Base-by-base conservation (phyloP, 2,113 vertebrate genomes). In the Trinectes maculatus region DNA sequence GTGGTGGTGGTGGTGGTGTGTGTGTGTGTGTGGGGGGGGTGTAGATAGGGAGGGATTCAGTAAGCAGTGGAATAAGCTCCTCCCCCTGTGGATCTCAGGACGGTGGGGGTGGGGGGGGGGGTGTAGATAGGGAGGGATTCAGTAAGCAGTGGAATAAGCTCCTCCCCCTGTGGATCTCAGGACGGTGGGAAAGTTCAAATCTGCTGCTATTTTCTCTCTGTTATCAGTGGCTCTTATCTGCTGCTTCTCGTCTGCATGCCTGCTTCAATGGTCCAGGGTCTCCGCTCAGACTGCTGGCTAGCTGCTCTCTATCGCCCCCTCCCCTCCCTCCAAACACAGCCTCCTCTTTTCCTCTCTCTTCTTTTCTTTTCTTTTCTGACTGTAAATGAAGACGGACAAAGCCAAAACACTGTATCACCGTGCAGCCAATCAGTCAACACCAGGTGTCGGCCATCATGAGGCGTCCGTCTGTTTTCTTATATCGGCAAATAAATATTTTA, bases 151-250 rank as follows among this genome's bases (percentile, higher is more conserved):
- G 77, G 79, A 80, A 82, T 87, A 79, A 42, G 31, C 42, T 11
- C 19, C 26, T 56, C 70, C 57, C 75, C 25, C 43, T 49, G 80
- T 75, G 89, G 86, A 90, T 93, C 88, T 90, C 22, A 79, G 91
- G 92, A 93, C 37, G 82, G 93, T 98, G 96, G 95, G 95, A 98
- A 98, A 96, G 94, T 96, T 95, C 84, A 93, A 93, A 94, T 93
- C 94, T 98, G 97, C 95, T 95, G 94, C 96, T 96, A 94, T 97
- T 98, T 97, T 96, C 94, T 95, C 89, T 92, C 94, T 91, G 84
- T 93, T 96, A 95, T 96, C 95, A 16, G 84, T 47, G 46, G 54
- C 46, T 83, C 94, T 98, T 98, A 97, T 98, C 96, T 16, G 80
- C 85, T 86, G 89, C 93, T 91, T 95, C 90, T 95, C 91, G 92